Base-by-base conservation (phyloP, 30 jellyfish, hydroid and myxozoan genomes). In the Mastigias papua region DNA sequence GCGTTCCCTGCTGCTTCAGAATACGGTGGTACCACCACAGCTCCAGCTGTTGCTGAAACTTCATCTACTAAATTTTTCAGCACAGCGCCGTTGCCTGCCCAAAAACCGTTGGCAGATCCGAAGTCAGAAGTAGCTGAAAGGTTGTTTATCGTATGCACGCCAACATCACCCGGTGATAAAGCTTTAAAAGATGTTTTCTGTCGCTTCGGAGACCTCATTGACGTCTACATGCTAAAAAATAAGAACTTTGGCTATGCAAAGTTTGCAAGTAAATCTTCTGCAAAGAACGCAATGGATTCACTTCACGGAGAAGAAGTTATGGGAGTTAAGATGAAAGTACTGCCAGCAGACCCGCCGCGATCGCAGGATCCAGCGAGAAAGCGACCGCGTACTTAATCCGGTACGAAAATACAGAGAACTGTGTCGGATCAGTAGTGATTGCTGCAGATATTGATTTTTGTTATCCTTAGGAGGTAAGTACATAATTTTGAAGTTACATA, bases 341-440 rank as follows among this genome's bases (percentile, higher is more conserved):
- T 95, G 48, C 99, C 97, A 8, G 99, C 99, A 10, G 99, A 95
- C 65, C 99, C 99, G 13, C 99, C 99, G 31, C 90, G 90, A 76
- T 78, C 99, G 15, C 84, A 86, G 34, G 98, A 95, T 50, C 95
- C 95, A 4, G 98, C 99, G 21, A 78, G 99, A 34, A 95, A 95
- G 92, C 89, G 99, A 26, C 99, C 99, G 33, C 93, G 99, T 58
- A 95, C 98, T 13, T 89, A 78, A 77, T 65, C 26, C 74, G 19
- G 7, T 4, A 9, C 5, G 23, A 8, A 9, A 21, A 10, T 4
- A 13, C 25, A 4, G 16, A 5, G 17, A 5, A 63, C 37, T 23
- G 74, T 19, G 17, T 63, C 74, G 21, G 23, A 4, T 63, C 74
- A 23, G 1, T 20, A 63, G 9, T 22, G 74, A 23, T 63, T 63